Conservation (phyloP, 2,113 vertebrate genomes). For the Oryzias curvinotus region DNA sequence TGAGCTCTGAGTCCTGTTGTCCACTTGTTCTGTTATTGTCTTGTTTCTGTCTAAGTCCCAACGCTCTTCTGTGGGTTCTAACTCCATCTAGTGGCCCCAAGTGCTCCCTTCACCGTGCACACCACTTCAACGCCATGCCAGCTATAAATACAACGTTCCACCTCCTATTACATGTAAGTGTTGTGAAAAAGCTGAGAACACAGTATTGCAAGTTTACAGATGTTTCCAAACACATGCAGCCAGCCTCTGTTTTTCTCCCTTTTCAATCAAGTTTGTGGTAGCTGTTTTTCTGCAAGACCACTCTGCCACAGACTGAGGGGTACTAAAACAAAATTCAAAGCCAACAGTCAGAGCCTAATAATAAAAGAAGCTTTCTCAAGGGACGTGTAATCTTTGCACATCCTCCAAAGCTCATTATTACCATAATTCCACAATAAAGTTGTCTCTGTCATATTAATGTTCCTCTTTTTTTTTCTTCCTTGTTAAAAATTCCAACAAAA, state of each 20-base stretch:
- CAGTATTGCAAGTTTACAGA: background rate
- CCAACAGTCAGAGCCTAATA: conserved; percentile 58
- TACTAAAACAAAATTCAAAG: conserved; percentile 61
- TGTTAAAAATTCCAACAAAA: conserved; percentile 73
- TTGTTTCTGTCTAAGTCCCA: conserved; percentile 42
- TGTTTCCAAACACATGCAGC: background rate
- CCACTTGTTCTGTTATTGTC: conserved; percentile 52
- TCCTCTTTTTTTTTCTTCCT: conserved; percentile 59
- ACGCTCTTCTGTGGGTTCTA: conserved; percentile 76
- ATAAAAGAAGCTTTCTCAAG: conserved; percentile 71
- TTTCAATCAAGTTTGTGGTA: background rate
- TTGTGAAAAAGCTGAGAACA: background rate
- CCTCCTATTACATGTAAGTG: background rate
- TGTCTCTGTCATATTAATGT: conserved; percentile 79
- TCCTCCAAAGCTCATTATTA: conserved; percentile 78
- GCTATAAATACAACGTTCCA: background rate
- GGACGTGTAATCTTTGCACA: conserved; percentile 75
- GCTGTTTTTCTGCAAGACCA: conserved; percentile 24
- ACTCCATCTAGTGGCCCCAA: conserved; percentile 81
- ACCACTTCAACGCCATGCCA: conserved; percentile 8
- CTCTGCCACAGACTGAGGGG: conserved; percentile 40
- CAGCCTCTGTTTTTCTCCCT: background rate
- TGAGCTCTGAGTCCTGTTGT: conserved; percentile 40
- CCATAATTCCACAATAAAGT: conserved; percentile 79
- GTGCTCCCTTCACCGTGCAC: conserved; percentile 51